A percentile compares a stretch with the other conserved stretches of the same genome.
Conservation (phyloP, 1,140 invertebrate genomes). For the Aricia agestis region DNA sequence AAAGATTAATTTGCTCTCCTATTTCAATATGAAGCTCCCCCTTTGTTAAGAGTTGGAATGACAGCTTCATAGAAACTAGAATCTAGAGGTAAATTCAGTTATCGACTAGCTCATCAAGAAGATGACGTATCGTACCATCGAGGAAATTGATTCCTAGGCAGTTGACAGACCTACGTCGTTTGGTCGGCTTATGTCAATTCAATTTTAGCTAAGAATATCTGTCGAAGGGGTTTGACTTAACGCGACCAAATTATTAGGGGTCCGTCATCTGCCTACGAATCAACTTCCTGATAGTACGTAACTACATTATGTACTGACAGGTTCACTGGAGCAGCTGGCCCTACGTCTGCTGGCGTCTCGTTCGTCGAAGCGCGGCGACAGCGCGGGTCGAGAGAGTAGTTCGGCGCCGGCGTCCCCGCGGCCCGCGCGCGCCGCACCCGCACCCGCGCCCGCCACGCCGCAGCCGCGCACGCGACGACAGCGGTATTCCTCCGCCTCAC, state of each 20-base stretch:
- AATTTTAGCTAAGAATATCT: too few relatives aligned
- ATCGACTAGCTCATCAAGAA: background rate
- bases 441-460: slow-evolving; percentile 83
- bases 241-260: too few relatives aligned
- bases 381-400: slow-evolving; percentile 51
- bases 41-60: background rate
- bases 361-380: slow-evolving; percentile 26
- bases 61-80: background rate
- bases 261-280: too few relatives aligned
- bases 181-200: too few relatives aligned
- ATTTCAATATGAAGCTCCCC: background rate
- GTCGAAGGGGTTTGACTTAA: too few relatives aligned
- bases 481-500: slow-evolving; percentile 86
- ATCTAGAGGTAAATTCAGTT: background rate
- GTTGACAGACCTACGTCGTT: too few relatives aligned
- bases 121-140: background rate
- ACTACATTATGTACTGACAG: slow-evolving; percentile 26
- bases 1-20: background rate
- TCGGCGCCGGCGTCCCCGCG: slow-evolving; percentile 77
- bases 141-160: too few relatives aligned
- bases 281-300: too few relatives aligned
- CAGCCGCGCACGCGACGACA: slow-evolving; percentile 83
- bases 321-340: slow-evolving; percentile 63
- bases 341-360: slow-evolving; percentile 53
- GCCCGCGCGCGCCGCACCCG: slow-evolving; percentile 83